Evolutionary conservation across 2,797 vertebrate genomes (phyloP).

Genomic region (Miichthys miiuy): DNA sequence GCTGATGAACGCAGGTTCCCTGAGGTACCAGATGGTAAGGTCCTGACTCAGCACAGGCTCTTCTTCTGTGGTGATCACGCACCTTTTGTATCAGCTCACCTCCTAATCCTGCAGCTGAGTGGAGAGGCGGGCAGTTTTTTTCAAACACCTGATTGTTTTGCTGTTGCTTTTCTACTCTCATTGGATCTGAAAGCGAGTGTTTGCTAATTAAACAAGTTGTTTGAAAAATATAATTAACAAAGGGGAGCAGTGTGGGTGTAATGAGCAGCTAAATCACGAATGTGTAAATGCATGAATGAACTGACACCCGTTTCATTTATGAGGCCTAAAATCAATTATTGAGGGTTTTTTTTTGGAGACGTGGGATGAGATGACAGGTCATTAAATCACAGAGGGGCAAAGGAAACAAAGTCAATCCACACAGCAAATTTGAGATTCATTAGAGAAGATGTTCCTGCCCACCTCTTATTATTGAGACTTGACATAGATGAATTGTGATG

Average conservation of each 20-base stretch:
- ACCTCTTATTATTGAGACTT: neutral
- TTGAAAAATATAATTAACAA: constrained; percentile 18
- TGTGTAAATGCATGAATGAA: neutral
- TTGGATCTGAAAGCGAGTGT: neutral
- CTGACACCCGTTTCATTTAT: constrained; percentile 4
- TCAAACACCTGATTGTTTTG: neutral
- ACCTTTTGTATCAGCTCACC: constrained; percentile 30
- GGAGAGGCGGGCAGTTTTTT: neutral
- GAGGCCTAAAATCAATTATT: constrained; percentile 13
- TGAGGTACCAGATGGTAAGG: constrained; percentile 77
- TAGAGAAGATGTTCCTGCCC: neutral
- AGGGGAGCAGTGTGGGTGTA: constrained; percentile 1
- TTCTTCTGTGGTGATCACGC: constrained; percentile 53
- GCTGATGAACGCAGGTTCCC: constrained; percentile 76
- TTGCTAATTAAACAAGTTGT: constrained; percentile 12
- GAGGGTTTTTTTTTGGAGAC: neutral
- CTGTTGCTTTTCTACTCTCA: neutral
- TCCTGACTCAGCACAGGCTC: constrained; percentile 72
- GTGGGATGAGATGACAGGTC: constrained; percentile 4
- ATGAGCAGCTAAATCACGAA: neutral
- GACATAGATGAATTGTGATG: neutral
- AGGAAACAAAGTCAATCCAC: constrained; percentile 4
- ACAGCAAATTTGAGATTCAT: neutral
- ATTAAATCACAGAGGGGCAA: neutral
- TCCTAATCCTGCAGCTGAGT: constrained; percentile 24